phyloP scores from a whole-genome alignment of 2,113 vertebrate genomes.

The Rutilus rutilus region DNA sequence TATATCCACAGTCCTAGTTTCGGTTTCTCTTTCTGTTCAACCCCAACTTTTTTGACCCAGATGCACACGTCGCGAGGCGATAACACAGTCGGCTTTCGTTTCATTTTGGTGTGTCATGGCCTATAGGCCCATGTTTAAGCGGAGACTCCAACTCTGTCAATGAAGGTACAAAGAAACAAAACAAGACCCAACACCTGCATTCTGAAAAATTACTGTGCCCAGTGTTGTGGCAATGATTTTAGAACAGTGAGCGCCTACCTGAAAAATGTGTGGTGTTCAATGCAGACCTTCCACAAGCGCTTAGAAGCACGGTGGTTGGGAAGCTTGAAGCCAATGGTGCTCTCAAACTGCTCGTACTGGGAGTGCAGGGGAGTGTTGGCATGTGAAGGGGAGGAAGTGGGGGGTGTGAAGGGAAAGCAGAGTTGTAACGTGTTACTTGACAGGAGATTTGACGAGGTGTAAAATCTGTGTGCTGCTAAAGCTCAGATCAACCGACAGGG shows the following conservation, averaged over 20 bases:
- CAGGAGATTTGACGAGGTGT: slow-evolving; percentile 39
- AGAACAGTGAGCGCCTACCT: slow-evolving; percentile 77
- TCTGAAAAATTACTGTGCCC: neutral
- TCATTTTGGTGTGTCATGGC: no score
- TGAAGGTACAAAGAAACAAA: neutral
- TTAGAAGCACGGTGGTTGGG: slow-evolving; percentile 98
- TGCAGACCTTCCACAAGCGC: slow-evolving; percentile 99
- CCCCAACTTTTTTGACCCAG: no score
- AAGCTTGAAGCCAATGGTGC: slow-evolving; percentile 99
- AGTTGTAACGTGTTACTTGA: slow-evolving; percentile 51
- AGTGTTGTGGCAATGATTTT: neutral
- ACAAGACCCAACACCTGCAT: neutral
- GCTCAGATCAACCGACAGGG: slow-evolving; percentile 2
- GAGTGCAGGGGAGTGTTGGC: slow-evolving; percentile 57
- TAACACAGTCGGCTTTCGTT: no score
- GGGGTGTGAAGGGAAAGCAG: slow-evolving; percentile 42
- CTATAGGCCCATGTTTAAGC: no score
- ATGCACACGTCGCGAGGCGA: no score
- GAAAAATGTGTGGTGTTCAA: slow-evolving; percentile 99
- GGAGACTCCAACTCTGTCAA: neutral
- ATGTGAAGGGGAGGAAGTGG: slow-evolving; percentile 35
- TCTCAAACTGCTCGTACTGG: slow-evolving; percentile 99
- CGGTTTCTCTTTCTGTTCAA: no score
- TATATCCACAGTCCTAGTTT: no score
- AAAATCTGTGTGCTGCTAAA: slow-evolving; percentile 61